Evolutionary conservation across 2,113 vertebrate species (phyloP).

Genomic region (Ochotona princeps): DNA sequence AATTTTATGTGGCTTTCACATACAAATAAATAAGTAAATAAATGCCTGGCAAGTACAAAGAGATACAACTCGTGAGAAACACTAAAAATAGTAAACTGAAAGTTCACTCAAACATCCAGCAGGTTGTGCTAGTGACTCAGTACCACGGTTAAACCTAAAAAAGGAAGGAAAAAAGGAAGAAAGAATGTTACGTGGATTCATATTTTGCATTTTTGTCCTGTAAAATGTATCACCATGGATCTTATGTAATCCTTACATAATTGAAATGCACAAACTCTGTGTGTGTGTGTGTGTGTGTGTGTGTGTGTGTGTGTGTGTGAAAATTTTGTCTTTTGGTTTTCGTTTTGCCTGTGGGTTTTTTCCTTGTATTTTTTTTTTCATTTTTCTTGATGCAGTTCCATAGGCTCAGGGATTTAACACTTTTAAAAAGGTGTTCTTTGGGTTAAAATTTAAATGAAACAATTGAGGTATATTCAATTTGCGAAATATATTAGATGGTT

Average conservation of each 20-base stretch:
- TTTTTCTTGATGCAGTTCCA: no score
- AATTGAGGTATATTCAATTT: constrained; percentile 30
- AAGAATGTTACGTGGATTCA: not conserved
- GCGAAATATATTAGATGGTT: not conserved
- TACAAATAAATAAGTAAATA: no score
- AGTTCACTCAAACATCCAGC: constrained; percentile 52
- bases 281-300: no score
- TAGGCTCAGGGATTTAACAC: not conserved
- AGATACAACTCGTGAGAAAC: not conserved
- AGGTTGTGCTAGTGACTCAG: constrained; percentile 68
- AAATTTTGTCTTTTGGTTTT: no score
- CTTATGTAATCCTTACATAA: constrained; percentile 71
- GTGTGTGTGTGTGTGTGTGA: no score
- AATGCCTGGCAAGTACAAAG: not conserved
- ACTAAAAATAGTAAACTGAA: not conserved
- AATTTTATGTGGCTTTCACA: no score
- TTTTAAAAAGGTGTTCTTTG: not conserved
- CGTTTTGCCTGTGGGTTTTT: no score
- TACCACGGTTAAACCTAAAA: not conserved
- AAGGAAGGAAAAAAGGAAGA: not conserved
- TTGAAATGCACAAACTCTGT: constrained; percentile 40
- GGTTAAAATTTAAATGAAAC: constrained; percentile 48
- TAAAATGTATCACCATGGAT: constrained; percentile 51
- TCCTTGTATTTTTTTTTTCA: no score
- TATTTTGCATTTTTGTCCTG: constrained; percentile 32